Evolutionary conservation across 2,888 invertebrate genomes (phyloP).

Genomic region (Lymantria monacha): DNA sequence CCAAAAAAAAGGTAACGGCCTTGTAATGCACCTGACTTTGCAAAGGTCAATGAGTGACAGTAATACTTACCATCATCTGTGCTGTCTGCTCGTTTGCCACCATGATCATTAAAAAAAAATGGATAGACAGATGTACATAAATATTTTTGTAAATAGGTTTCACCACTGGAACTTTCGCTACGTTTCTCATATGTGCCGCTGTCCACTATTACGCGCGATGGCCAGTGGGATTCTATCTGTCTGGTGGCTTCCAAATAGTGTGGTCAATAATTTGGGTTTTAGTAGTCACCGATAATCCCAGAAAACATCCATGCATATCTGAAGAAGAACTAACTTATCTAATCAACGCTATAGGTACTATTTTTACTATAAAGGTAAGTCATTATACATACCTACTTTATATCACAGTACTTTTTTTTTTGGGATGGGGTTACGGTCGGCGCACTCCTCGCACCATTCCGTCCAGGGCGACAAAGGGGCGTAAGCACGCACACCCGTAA

Average conservation of each 20-base stretch:
- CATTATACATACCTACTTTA: not conserved
- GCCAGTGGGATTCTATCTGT: conserved; percentile 85
- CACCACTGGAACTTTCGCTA: conserved; percentile 83
- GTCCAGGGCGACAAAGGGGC: no score
- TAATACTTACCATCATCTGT: no score
- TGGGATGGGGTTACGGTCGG: not conserved
- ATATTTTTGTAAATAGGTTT: conserved; percentile 49
- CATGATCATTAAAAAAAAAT: no score
- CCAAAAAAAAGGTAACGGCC: no score
- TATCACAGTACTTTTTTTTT: not conserved
- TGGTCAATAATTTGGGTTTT: conserved; percentile 82
- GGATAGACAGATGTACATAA: not conserved
- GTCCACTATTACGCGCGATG: conserved; percentile 84
- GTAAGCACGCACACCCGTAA: no score
- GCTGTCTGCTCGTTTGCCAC: no score
- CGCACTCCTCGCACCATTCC: no score
- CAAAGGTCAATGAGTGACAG: no score
- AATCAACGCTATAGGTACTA: conserved; percentile 76
- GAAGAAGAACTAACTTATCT: conserved; percentile 84
- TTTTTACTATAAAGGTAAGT: conserved; percentile 68
- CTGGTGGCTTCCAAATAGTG: conserved; percentile 76
- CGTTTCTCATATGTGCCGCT: conserved; percentile 84
- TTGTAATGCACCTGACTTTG: no score
- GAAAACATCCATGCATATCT: conserved; percentile 82
- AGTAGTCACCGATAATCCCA: conserved; percentile 83